Evolutionary conservation across 2,888 invertebrate species (phyloP).

Genomic region (Ophraella communa): DNA sequence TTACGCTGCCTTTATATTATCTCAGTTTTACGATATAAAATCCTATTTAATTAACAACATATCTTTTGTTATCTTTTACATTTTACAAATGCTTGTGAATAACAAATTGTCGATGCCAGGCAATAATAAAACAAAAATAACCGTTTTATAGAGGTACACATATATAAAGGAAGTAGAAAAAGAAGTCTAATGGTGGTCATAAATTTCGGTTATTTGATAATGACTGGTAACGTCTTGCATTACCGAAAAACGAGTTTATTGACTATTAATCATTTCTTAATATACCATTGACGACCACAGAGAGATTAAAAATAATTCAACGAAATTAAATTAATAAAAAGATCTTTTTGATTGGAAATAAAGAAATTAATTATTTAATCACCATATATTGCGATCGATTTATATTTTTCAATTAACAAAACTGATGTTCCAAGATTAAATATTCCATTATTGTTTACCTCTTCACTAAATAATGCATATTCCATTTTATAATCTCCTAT

Average conservation of each 20-base stretch:
- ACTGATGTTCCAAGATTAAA: no score
- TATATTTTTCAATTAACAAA: neutral
- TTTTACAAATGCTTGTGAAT: constrained; percentile 30
- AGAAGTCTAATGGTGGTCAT: neutral
- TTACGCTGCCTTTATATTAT: constrained; percentile 38
- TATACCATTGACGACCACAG: neutral
- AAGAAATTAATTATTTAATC: neutral
- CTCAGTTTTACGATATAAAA: constrained; percentile 36
- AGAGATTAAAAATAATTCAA: neutral
- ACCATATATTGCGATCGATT: neutral
- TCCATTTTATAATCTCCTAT: constrained; percentile 25
- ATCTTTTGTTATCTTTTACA: constrained; percentile 40
- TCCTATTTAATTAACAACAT: constrained; percentile 39
- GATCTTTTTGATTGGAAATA: no score
- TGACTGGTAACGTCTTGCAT: neutral
- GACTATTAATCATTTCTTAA: neutral
- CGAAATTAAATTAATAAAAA: neutral
- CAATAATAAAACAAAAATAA: constrained; percentile 5
- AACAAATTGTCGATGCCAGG: constrained; percentile 11
- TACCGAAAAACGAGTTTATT: no score
- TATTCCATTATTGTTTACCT: neutral
- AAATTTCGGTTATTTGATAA: neutral
- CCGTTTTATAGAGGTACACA: no score
- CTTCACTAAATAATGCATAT: neutral
- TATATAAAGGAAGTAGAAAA: constrained; percentile 1